Percentiles rank a stretch among this genome's conserved stretches.
phyloP scores from a whole-genome alignment of 2,113 vertebrate species.

The Emydocephalus ijimae region DNA sequence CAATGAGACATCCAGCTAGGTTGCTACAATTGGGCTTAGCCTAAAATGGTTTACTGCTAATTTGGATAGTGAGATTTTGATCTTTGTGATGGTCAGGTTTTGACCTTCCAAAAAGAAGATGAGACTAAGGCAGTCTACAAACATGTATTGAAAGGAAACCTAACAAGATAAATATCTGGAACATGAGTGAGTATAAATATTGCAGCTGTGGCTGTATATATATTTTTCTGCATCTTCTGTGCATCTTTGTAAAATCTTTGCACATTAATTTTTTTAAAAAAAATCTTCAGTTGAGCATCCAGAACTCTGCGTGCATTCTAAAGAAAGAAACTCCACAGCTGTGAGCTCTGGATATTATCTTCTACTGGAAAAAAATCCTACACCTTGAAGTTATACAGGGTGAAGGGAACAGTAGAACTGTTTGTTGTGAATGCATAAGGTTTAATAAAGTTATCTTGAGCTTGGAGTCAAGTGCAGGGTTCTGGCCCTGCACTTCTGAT shows the following conservation, averaged over 20 bases:
- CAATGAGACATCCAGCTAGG: constrained; percentile 44
- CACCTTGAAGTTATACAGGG: too few relatives aligned
- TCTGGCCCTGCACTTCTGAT: too few relatives aligned
- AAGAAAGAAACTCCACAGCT: background rate
- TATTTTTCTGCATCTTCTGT: background rate
- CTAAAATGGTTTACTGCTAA: constrained; percentile 37
- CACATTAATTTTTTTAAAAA: background rate
- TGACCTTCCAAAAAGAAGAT: background rate
- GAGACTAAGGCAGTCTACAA: constrained; percentile 1
- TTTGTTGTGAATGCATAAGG: too few relatives aligned
- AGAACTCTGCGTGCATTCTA: background rate
- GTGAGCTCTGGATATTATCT: background rate
- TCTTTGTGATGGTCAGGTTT: background rate
- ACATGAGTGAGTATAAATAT: constrained; percentile 26
- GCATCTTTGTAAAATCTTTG: background rate
- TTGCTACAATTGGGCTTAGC: constrained; percentile 58
- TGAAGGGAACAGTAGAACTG: background rate
- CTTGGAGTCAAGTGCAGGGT: too few relatives aligned
- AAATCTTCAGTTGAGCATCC: background rate
- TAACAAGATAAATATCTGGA: background rate
- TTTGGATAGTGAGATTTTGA: constrained; percentile 10
- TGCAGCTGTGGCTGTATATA: background rate
- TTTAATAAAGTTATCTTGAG: too few relatives aligned
- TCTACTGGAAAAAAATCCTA: background rate
- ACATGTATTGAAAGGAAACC: constrained; percentile 22